Conservation (phyloP, 2,888 invertebrate species). For the Euplagia quadripunctaria region DNA sequence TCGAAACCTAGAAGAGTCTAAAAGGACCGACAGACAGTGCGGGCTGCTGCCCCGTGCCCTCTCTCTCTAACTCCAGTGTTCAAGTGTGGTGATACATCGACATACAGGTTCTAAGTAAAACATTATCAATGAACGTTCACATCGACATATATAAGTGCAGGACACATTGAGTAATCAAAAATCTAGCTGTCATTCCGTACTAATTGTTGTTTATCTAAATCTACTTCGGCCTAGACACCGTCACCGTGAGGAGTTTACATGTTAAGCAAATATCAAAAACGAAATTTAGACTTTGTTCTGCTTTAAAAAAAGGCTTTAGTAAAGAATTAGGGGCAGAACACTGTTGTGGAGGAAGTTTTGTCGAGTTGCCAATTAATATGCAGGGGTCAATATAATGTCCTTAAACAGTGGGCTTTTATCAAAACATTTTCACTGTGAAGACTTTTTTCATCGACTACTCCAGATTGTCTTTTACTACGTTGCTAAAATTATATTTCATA, state of each 20-base stretch:
- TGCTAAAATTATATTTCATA: not conserved
- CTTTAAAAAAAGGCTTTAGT: slow-evolving; percentile 72
- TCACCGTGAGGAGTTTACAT: slow-evolving; percentile 81
- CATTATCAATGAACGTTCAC: slow-evolving; percentile 81
- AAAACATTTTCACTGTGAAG: not conserved
- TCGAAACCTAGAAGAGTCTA: slow-evolving; percentile 80
- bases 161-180: slow-evolving; percentile 77
- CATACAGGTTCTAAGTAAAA: slow-evolving; percentile 83
- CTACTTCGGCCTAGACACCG: slow-evolving; percentile 85
- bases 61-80: slow-evolving; percentile 67
- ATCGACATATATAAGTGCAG: slow-evolving; percentile 75
- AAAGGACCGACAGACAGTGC: slow-evolving; percentile 75
- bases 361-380: not conserved
- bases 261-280: slow-evolving; percentile 87
- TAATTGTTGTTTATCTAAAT: slow-evolving; percentile 75
- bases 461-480: not conserved
- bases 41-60: slow-evolving; percentile 69
- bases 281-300: slow-evolving; percentile 88
- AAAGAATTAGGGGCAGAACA: slow-evolving; percentile 80
- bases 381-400: not conserved
- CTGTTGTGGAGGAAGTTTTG: slow-evolving; percentile 73
- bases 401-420: slow-evolving; percentile 12
- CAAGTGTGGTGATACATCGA: slow-evolving; percentile 85
- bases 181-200: slow-evolving; percentile 85
- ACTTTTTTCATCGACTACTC: not conserved